Percentiles rank a stretch among this genome's conserved stretches.
Conservation (phyloP, 2,797 vertebrate genomes). For the Glyptemys insculpta region DNA sequence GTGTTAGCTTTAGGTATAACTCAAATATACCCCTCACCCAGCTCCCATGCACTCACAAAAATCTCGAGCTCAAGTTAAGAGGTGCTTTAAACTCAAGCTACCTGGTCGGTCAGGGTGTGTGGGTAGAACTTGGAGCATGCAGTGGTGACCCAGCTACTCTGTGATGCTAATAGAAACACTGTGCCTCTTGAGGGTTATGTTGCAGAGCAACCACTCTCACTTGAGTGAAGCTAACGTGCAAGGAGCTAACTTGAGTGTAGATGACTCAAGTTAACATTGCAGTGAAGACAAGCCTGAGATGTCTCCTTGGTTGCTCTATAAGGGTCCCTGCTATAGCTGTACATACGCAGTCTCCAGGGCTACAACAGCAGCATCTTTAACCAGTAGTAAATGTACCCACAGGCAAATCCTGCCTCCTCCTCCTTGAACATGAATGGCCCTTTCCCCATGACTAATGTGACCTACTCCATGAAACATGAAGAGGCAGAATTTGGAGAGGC, state of each 20-base stretch:
- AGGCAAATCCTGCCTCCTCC: constrained; percentile 57
- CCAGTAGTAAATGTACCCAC: constrained; percentile 46
- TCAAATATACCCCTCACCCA: constrained; percentile 9
- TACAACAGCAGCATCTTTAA: constrained; percentile 63
- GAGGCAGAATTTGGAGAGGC: constrained; percentile 41
- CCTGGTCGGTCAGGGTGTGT: constrained; percentile 32
- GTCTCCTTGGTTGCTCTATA: background rate
- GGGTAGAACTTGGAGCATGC: constrained; percentile 17
- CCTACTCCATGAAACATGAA: constrained; percentile 6
- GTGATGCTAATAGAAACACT: background rate
- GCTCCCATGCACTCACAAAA: constrained; percentile 55
- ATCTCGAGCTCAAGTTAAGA: constrained; percentile 43
- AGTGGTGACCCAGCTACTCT: constrained; percentile 10
- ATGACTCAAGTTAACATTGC: background rate
- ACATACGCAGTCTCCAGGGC: constrained; percentile 51
- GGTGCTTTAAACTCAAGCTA: constrained; percentile 56
- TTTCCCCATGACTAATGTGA: constrained; percentile 46
- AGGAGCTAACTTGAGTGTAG: constrained; percentile 32
- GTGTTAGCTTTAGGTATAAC: background rate
- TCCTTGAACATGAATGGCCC: constrained; percentile 45
- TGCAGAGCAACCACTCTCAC: background rate
- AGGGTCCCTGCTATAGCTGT: background rate
- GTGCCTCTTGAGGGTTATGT: background rate
- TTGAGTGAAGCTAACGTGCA: background rate
- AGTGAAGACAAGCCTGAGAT: background rate